Percentiles rank a stretch among this genome's conserved stretches.
These are phyloP conservation scores for Latrodectus elegans DNA, from an alignment of 2,888 invertebrate genomes.

Conservation along the genomic window DNA sequence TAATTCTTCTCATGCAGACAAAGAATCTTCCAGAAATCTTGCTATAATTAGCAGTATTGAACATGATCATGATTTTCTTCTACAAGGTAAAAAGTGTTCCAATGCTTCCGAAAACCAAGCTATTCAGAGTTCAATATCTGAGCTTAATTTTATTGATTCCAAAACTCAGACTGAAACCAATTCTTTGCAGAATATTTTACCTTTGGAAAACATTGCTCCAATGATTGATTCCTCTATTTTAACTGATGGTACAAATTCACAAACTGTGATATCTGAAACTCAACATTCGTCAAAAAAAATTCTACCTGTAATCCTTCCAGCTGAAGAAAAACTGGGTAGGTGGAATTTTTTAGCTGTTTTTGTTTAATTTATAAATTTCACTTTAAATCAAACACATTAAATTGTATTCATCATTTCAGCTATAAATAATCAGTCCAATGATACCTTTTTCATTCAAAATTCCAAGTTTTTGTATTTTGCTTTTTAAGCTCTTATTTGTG, in stretches of 20 bases:
- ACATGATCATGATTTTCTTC: constrained; percentile 41
- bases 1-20: neutral
- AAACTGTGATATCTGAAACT: neutral
- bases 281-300: constrained; percentile 37
- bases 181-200: constrained; percentile 30
- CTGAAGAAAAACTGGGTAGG: constrained; percentile 21
- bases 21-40: neutral
- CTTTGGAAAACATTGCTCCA: constrained; percentile 22
- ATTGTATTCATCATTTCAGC: no score
- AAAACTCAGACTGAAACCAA: neutral
- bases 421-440: no score
- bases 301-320: constrained; percentile 32
- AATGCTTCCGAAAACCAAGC: neutral
- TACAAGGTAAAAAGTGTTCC: constrained; percentile 3
- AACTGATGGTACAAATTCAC: neutral
- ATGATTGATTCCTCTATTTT: neutral
- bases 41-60: constrained; percentile 28
- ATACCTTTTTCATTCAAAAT: no score
- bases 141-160: constrained; percentile 7
- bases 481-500: no score
- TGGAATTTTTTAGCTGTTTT: neutral
- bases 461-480: no score
- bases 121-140: neutral
- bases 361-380: no score
- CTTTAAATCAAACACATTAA: no score